phyloP scores from a whole-genome alignment of 2,113 vertebrate species.

The Alouatta palliata region DNA sequence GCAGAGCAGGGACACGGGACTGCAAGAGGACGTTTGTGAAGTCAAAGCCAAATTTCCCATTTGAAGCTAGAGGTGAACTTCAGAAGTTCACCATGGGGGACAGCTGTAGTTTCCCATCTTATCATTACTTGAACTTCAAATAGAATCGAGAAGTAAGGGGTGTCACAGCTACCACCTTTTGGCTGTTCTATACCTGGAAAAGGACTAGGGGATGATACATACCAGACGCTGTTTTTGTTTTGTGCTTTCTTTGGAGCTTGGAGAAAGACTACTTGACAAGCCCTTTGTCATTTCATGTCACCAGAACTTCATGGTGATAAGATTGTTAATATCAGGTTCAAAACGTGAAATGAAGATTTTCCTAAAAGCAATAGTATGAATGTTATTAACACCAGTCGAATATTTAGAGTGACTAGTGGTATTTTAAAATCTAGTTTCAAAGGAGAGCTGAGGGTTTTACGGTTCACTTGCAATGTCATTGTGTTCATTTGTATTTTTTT shows the following conservation, averaged over 20 bases:
- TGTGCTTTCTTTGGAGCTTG: slow-evolving; percentile 52
- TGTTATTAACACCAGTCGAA: neutral
- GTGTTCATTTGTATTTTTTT: neutral
- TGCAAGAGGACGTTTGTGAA: neutral
- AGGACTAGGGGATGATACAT: neutral
- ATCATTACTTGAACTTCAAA: slow-evolving; percentile 39
- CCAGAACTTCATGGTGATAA: neutral
- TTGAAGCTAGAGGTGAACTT: neutral
- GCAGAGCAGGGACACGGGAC: neutral
- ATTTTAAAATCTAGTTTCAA: slow-evolving; percentile 50
- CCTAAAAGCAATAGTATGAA: slow-evolving; percentile 33
- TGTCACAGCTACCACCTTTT: slow-evolving; percentile 30
- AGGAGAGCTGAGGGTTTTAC: slow-evolving; percentile 21
- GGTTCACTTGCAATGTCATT: neutral
- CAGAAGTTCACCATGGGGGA: neutral
- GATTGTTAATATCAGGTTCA: neutral
- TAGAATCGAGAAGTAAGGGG: slow-evolving; percentile 22
- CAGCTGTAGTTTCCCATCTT: slow-evolving; percentile 26
- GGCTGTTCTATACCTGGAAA: slow-evolving; percentile 43
- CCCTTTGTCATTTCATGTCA: slow-evolving; percentile 38
- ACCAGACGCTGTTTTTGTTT: slow-evolving; percentile 57
- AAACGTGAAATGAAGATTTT: slow-evolving; percentile 39
- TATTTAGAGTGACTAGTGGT: slow-evolving; percentile 18
- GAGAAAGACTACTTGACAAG: slow-evolving; percentile 46
- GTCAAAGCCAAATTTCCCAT: slow-evolving; percentile 39